Evolutionary conservation across 2,797 vertebrate species (phyloP).

Genomic region (Threskiornis aethiopicus): DNA sequence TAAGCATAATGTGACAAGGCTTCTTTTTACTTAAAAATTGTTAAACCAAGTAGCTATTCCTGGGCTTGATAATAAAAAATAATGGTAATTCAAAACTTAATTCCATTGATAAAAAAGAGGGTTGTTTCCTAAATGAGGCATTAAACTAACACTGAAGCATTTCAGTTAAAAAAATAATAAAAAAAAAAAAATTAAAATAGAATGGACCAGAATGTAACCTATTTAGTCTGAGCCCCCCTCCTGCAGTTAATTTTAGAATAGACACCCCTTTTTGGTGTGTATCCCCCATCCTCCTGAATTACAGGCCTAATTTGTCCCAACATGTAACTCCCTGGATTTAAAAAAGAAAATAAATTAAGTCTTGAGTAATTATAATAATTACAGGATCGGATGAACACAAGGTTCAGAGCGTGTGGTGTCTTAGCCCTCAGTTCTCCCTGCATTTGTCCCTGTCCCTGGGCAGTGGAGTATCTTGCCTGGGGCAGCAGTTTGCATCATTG

Average conservation of each 20-base stretch:
- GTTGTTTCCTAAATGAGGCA: neutral
- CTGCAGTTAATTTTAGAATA: neutral
- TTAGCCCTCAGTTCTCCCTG: neutral
- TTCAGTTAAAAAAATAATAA: neutral
- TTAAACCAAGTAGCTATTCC: neutral
- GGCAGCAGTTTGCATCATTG: neutral
- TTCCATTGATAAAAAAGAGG: slow-evolving; percentile 1
- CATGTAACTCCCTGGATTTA: neutral
- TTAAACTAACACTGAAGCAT: neutral
- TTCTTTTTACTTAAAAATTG: neutral
- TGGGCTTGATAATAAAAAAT: neutral
- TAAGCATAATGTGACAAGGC: neutral
- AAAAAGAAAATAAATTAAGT: slow-evolving; percentile 23
- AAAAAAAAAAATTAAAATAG: neutral
- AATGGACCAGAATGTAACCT: neutral
- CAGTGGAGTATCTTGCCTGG: neutral
- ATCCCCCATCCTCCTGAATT: neutral
- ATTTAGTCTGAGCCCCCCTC: neutral
- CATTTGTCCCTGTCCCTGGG: neutral
- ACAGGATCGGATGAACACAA: neutral
- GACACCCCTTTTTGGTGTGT: neutral
- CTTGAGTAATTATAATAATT: slow-evolving; percentile 15
- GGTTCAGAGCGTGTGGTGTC: neutral
- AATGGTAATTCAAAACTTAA: neutral
- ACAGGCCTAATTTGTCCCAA: neutral